A percentile compares a stretch with the other conserved stretches of the same genome.
These are phyloP conservation scores for Mellilla xanthometata DNA, from an alignment of 2,888 invertebrate species.

Conservation along the genomic window DNA sequence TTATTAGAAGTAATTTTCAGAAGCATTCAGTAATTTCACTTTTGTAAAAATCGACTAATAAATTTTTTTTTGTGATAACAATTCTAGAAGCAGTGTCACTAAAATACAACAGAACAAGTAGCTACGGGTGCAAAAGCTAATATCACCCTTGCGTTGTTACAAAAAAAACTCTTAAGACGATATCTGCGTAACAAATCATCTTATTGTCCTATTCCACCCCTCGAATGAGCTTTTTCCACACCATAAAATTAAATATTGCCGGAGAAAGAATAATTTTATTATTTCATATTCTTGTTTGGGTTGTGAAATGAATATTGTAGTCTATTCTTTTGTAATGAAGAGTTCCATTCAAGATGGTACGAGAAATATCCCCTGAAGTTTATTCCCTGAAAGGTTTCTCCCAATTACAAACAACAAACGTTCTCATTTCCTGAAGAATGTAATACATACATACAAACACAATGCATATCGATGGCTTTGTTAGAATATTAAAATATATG, in stretches of 20 bases:
- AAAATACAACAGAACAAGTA: no score
- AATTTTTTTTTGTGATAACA: no score
- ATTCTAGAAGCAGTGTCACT: no score
- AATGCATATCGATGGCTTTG: no score
- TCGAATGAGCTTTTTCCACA: slow-evolving; percentile 61
- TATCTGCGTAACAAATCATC: slow-evolving; percentile 65
- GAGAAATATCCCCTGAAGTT: slow-evolving; percentile 20
- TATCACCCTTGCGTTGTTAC: slow-evolving; percentile 24
- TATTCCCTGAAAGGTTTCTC: slow-evolving; percentile 2
- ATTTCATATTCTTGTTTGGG: slow-evolving; percentile 37
- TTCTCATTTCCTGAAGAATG: no score
- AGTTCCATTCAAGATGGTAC: slow-evolving; percentile 14
- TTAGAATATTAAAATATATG: no score
- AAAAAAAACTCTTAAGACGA: slow-evolving; percentile 35
- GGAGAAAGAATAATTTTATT: slow-evolving; percentile 56
- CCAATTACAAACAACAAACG: neutral
- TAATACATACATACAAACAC: no score
- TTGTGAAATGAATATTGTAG: slow-evolving; percentile 21
- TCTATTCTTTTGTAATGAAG: slow-evolving; percentile 11
- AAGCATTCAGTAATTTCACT: no score
- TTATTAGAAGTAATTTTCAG: no score
- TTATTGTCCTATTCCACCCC: slow-evolving; percentile 60
- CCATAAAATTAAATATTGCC: slow-evolving; percentile 74
- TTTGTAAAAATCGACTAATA: no score
- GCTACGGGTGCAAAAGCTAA: no score